These are phyloP conservation scores for Onychomys arenicola DNA, from an alignment of 2,797 vertebrate species.

Conservation along the genomic window DNA sequence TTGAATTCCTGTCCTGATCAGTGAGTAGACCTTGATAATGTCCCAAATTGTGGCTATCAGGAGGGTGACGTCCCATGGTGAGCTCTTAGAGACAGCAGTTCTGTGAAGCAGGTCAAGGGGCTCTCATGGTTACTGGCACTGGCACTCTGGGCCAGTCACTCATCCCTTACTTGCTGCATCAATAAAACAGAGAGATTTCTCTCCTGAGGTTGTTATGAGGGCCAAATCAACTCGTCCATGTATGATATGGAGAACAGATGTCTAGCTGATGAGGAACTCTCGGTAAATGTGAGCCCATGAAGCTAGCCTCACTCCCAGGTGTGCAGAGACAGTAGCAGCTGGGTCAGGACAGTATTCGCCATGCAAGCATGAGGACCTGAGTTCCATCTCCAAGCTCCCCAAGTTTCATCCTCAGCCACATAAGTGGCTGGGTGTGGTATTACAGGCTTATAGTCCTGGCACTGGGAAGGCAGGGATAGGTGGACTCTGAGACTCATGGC, in stretches of 20 bases:
- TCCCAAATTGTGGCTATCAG: background rate
- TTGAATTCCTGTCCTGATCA: background rate
- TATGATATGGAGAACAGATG: background rate
- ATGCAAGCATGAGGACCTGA: background rate
- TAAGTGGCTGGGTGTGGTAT: background rate
- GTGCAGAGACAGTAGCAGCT: no score
- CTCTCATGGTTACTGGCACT: background rate
- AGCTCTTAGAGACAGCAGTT: background rate
- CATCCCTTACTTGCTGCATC: background rate
- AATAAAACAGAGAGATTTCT: slow-evolving; percentile 5
- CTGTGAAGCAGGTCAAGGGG: background rate
- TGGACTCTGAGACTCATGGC: background rate
- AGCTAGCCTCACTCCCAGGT: background rate
- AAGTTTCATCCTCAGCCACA: background rate
- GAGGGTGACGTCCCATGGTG: background rate
- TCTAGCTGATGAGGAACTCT: background rate
- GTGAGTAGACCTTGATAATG: background rate
- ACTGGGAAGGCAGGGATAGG: background rate
- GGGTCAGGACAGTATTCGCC: background rate
- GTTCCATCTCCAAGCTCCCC: background rate
- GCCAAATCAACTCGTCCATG: background rate
- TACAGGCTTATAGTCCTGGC: background rate
- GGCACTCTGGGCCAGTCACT: background rate
- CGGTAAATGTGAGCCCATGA: background rate
- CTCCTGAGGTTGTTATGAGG: slow-evolving; percentile 40